Evolutionary conservation across 2,888 invertebrate genomes (phyloP).

Genomic region (Drosophila maculinotata): DNA sequence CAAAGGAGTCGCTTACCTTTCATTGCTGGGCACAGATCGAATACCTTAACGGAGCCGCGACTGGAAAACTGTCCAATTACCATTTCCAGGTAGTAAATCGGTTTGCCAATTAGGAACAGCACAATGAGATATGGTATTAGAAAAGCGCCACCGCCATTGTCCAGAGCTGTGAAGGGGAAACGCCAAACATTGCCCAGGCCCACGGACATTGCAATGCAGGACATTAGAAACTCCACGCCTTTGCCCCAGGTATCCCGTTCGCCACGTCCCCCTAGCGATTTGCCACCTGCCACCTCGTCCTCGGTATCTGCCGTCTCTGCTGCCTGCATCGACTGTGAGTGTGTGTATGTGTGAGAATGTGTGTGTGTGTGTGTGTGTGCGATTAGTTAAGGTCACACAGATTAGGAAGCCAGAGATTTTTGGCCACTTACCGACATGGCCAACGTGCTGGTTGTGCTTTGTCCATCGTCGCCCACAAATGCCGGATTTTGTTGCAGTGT

Average conservation of each 20-base stretch:
- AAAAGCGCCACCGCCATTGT: constrained; percentile 90
- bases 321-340: constrained; percentile 41
- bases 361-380: constrained; percentile 11
- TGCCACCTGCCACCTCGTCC: constrained; percentile 18
- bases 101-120: constrained; percentile 88
- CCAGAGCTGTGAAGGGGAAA: constrained; percentile 88
- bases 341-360: too few species aligned
- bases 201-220: constrained; percentile 87
- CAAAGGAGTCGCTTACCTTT: constrained; percentile 86
- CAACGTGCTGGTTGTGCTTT: constrained; percentile 67
- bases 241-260: constrained; percentile 85
- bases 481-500: constrained; percentile 80
- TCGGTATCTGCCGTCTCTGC: constrained; percentile 42
- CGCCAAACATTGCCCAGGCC: constrained; percentile 90
- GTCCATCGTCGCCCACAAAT: constrained; percentile 83
- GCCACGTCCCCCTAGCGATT: constrained; percentile 24
- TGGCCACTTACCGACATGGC: constrained; percentile 59
- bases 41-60: constrained; percentile 89
- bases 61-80: constrained; percentile 91
- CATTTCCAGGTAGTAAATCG: constrained; percentile 91
- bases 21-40: constrained; percentile 89
- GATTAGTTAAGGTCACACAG: constrained; percentile 53
- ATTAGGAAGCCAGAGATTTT: constrained; percentile 33
- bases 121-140: constrained; percentile 89
- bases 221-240: constrained; percentile 84